These are phyloP conservation scores for Pterois miles DNA, from an alignment of 2,797 vertebrate genomes.

Conservation along the genomic window DNA sequence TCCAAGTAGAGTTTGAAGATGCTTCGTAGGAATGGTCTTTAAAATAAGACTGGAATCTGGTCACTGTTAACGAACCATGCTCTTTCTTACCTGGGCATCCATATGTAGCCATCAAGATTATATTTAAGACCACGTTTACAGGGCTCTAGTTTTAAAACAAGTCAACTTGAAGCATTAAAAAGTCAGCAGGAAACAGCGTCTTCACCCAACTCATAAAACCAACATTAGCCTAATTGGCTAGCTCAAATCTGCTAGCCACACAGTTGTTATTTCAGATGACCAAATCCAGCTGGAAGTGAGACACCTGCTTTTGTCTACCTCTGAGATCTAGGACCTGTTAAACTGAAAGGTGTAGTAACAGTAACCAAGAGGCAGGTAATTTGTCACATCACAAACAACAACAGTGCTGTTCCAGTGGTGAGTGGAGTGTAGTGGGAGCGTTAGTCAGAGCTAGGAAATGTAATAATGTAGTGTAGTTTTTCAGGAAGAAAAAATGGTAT, in stretches of 20 bases:
- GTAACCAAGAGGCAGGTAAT: neutral
- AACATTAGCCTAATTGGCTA: neutral
- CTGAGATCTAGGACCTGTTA: neutral
- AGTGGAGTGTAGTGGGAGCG: too few relatives aligned
- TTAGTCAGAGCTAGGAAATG: too few relatives aligned
- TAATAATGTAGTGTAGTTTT: too few relatives aligned
- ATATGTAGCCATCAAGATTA: too few relatives aligned
- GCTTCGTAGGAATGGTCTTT: slow-evolving; percentile 1
- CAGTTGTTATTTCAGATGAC: neutral
- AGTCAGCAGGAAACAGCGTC: neutral
- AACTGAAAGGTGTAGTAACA: neutral
- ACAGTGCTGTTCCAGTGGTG: too few relatives aligned
- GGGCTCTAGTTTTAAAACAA: too few relatives aligned
- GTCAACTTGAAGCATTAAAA: too few relatives aligned
- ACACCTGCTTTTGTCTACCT: neutral
- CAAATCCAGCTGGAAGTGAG: neutral
- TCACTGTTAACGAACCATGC: neutral
- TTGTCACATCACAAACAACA: too few relatives aligned
- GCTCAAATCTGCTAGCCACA: neutral
- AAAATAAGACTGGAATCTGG: neutral
- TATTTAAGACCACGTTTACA: too few relatives aligned
- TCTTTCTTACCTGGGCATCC: too few relatives aligned
- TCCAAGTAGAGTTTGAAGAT: neutral
- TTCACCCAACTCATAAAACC: neutral
- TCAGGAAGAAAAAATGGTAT: too few relatives aligned